phyloP scores from a whole-genome alignment of 1,140 invertebrate species.

The Lordiphosa collinella region DNA sequence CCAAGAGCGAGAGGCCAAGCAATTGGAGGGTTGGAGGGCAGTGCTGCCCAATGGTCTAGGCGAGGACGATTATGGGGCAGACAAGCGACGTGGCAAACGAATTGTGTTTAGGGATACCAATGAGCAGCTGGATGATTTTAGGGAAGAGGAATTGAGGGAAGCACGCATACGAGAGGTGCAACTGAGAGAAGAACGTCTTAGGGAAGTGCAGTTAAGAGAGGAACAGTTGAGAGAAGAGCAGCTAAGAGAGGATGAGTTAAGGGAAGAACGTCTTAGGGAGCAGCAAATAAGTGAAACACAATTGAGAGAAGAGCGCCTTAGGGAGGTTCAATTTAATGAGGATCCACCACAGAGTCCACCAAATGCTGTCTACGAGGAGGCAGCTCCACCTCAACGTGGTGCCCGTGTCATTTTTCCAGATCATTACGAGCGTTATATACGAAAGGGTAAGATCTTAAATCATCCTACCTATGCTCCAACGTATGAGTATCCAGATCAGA shows the following conservation, averaged over 20 bases:
- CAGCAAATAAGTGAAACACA: slow-evolving; percentile 6
- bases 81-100: slow-evolving; percentile 51
- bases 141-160: slow-evolving; percentile 15
- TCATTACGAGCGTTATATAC: slow-evolving; percentile 60
- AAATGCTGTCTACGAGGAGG: slow-evolving; percentile 51
- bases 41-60: slow-evolving; percentile 48
- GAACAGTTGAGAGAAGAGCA: slow-evolving; percentile 15
- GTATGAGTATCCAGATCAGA: slow-evolving; percentile 43
- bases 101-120: slow-evolving; percentile 62
- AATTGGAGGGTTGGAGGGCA: slow-evolving; percentile 41
- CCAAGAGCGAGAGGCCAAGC: slow-evolving; percentile 16
- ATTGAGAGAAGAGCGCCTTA: slow-evolving; percentile 1
- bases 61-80: slow-evolving; percentile 25
- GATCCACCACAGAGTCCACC: slow-evolving; percentile 12
- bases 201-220: slow-evolving; percentile 9
- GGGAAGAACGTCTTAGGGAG: slow-evolving; percentile 10
- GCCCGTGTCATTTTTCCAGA: slow-evolving; percentile 61
- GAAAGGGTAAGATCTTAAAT: slow-evolving; percentile 61
- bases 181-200: slow-evolving; percentile 5
- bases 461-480: slow-evolving; percentile 62
- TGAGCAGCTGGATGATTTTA: slow-evolving; percentile 36
- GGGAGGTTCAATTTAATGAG: slow-evolving; percentile 2
- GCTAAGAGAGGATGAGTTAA: slow-evolving; percentile 1
- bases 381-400: slow-evolving; percentile 58
- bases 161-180: slow-evolving; percentile 12